Evolutionary conservation across 23 tunicate species (phyloP).

Genomic region (Phallusia fumigata): DNA sequence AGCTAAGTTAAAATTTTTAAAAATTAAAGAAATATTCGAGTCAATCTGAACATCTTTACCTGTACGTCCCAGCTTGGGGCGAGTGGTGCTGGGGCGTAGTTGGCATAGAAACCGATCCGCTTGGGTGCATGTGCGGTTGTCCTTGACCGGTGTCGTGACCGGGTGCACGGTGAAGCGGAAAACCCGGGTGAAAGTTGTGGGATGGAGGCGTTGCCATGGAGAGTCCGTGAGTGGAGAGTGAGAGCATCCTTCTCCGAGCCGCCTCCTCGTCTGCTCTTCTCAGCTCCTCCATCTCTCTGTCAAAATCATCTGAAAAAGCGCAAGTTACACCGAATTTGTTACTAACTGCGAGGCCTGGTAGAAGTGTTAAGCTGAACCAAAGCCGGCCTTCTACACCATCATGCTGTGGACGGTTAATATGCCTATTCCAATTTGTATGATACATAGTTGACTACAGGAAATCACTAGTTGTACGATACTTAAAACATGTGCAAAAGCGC

Average conservation of each 20-base stretch:
- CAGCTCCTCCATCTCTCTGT: conserved; percentile 88
- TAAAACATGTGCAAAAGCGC: too few relatives aligned
- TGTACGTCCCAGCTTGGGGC: conserved; percentile 18
- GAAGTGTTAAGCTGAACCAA: too few relatives aligned
- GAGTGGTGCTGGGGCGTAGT: conserved; percentile 68
- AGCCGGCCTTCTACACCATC: too few relatives aligned
- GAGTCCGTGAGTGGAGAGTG: conserved; percentile 68
- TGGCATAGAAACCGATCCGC: conserved; percentile 66
- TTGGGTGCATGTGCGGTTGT: conserved; percentile 32
- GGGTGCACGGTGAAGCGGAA: conserved; percentile 17
- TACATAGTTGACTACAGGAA: too few relatives aligned
- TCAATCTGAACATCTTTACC: not conserved
- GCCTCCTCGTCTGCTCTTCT: conserved; percentile 91
- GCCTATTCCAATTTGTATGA: too few relatives aligned
- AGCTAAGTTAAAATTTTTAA: too few relatives aligned
- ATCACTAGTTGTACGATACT: too few relatives aligned
- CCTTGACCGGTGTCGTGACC: conserved; percentile 6
- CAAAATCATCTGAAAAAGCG: conserved; percentile 70
- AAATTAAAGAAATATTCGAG: too few relatives aligned
- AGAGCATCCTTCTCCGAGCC: conserved; percentile 76
- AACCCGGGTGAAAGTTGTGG: conserved; percentile 34
- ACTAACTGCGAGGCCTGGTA: too few relatives aligned
- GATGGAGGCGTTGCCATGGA: conserved; percentile 46
- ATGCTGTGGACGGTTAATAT: too few relatives aligned
- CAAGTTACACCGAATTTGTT: too few relatives aligned